phyloP scores from a whole-genome alignment of 1,140 invertebrate species.

The Uloborus diversus region DNA sequence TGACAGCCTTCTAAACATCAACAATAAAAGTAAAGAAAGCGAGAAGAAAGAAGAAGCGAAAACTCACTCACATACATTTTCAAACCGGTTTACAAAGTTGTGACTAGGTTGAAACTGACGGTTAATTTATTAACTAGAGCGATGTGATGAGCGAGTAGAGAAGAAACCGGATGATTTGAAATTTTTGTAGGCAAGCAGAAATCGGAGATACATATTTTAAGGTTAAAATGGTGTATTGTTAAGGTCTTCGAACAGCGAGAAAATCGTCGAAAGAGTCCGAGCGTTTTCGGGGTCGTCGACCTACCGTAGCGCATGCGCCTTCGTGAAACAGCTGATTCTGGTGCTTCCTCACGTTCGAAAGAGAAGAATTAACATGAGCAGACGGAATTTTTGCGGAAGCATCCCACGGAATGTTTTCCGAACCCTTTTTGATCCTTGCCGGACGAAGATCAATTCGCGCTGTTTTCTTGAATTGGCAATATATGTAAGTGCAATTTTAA shows the following conservation, averaged over 20 bases:
- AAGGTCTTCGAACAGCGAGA: neutral
- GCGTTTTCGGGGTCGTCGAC: constrained; percentile 41
- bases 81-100: constrained; percentile 1
- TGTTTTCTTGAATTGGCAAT: no score
- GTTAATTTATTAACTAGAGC: neutral
- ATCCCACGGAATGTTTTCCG: neutral
- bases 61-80: neutral
- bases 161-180: neutral
- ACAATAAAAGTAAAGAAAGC: no score
- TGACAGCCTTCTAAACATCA: no score
- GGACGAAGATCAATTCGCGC: neutral
- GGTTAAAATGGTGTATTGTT: neutral
- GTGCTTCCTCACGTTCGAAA: constrained; percentile 36
- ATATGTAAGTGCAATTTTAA: no score
- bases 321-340: constrained; percentile 50
- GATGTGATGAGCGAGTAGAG: no score
- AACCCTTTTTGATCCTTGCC: neutral
- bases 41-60: neutral
- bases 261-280: neutral
- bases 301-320: constrained; percentile 33
- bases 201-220: neutral
- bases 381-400: neutral
- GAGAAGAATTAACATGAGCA: constrained; percentile 39
- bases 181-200: neutral
- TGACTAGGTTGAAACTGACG: neutral